Percentiles rank a stretch among this genome's conserved stretches.
Evolutionary conservation across 2,888 invertebrate species (phyloP).

Genomic region (Yponomeuta cagnagella): DNA sequence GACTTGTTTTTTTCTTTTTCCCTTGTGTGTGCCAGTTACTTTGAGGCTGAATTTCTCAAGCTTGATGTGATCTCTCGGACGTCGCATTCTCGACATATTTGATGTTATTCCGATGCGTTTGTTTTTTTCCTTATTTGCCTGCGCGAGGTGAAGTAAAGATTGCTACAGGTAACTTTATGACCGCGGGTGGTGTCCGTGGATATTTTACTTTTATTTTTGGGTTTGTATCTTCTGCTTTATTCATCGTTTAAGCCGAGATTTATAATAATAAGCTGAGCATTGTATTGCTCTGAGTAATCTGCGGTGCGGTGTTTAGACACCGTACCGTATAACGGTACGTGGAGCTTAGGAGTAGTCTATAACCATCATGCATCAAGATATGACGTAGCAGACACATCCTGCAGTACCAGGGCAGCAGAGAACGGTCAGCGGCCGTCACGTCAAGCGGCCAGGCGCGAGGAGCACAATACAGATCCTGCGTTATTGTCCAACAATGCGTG

Average conservation of each 20-base stretch:
- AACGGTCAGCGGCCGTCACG: conserved; percentile 39
- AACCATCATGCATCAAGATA: conserved; percentile 22
- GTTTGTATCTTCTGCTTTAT: neutral
- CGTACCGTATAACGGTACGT: neutral
- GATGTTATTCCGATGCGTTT: conserved; percentile 47
- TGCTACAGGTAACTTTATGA: conserved; percentile 31
- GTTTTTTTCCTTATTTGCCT: conserved; percentile 34
- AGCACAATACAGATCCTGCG: conserved; percentile 38
- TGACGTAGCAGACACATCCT: conserved; percentile 13
- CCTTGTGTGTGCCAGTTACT: conserved; percentile 52
- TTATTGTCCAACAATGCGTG: conserved; percentile 75
- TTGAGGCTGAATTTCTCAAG: conserved; percentile 60
- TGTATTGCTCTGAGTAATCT: neutral
- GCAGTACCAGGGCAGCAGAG: conserved; percentile 13
- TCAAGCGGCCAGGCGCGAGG: conserved; percentile 39
- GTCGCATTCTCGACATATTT: conserved; percentile 72
- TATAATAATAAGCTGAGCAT: conserved; percentile 3
- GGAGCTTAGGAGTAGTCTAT: conserved; percentile 2
- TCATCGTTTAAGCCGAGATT: conserved; percentile 1
- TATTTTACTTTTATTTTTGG: neutral
- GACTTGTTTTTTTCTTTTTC: conserved; percentile 43
- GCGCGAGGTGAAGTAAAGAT: conserved; percentile 53
- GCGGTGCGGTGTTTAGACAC: neutral
- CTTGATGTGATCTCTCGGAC: conserved; percentile 63
- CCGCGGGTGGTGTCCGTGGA: conserved; percentile 28